Percentiles rank a stretch among this genome's conserved stretches.
These are phyloP conservation scores for Muschampia plurimacula DNA, from an alignment of 2,888 invertebrate genomes.

Conservation along the genomic window DNA sequence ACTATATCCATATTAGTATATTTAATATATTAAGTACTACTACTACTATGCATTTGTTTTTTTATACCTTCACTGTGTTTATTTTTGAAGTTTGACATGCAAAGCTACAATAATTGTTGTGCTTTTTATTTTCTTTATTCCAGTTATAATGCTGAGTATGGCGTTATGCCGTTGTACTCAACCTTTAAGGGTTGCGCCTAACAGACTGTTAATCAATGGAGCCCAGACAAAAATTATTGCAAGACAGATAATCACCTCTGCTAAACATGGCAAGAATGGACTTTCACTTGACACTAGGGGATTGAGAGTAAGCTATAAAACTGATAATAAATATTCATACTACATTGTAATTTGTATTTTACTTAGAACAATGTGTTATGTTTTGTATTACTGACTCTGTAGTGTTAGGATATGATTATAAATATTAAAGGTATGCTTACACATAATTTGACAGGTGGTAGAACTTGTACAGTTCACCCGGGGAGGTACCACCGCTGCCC, in stretches of 20 bases:
- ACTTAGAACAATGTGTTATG: too few species aligned
- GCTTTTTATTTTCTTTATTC: background rate
- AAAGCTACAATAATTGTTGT: background rate
- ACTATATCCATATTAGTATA: background rate
- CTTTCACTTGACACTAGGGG: slow-evolving; percentile 49
- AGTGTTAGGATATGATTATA: too few species aligned
- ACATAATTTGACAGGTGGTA: too few species aligned
- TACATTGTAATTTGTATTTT: too few species aligned
- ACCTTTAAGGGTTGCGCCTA: slow-evolving; percentile 55
- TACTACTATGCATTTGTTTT: background rate
- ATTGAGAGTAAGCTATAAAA: slow-evolving; percentile 58
- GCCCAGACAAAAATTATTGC: slow-evolving; percentile 52
- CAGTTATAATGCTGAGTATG: slow-evolving; percentile 67
- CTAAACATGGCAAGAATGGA: slow-evolving; percentile 48
- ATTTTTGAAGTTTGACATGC: background rate
- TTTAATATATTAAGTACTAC: background rate
- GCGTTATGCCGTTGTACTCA: slow-evolving; percentile 66
- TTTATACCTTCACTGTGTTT: background rate
- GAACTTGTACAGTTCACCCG: too few species aligned
- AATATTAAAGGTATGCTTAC: too few species aligned
- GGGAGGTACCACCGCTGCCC: too few species aligned
- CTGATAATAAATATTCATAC: background rate
- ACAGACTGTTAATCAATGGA: slow-evolving; percentile 56
- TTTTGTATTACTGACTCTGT: too few species aligned
- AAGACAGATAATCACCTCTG: slow-evolving; percentile 62